A percentile compares a stretch with the other conserved stretches of the same genome.
These are phyloP conservation scores for Octopus sinensis DNA, from an alignment of 1,140 invertebrate species.

Conservation along the genomic window DNA sequence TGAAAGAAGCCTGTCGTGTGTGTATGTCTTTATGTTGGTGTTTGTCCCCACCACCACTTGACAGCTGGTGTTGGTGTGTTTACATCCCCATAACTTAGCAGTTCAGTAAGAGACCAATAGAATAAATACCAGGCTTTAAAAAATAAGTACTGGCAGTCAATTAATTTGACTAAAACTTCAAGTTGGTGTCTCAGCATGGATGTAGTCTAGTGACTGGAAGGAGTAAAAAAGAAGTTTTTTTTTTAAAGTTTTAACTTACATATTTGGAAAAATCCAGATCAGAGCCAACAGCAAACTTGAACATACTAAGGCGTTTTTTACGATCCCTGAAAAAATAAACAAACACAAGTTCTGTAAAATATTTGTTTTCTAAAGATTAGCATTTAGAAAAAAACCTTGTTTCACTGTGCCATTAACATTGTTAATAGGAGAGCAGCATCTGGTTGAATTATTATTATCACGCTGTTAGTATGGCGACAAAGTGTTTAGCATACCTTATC, in stretches of 20 bases:
- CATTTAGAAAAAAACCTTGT: background rate
- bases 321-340: slow-evolving; percentile 56
- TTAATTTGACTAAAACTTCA: background rate
- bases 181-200: background rate
- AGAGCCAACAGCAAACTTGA: slow-evolving; percentile 83
- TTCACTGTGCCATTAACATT: background rate
- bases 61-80: too few relatives aligned
- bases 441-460: background rate
- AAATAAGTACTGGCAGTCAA: background rate
- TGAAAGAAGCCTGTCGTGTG: too few relatives aligned
- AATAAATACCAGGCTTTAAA: background rate
- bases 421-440: background rate
- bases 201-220: background rate
- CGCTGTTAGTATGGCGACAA: background rate
- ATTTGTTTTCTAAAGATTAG: background rate
- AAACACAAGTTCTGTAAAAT: background rate
- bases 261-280: slow-evolving; percentile 88
- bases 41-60: too few relatives aligned
- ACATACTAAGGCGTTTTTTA: slow-evolving; percentile 86
- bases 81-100: background rate
- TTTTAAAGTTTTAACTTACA: slow-evolving; percentile 38
- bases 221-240: background rate
- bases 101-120: background rate
- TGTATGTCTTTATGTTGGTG: too few relatives aligned
- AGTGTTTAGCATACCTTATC: background rate